Conservation (phyloP, 2,113 vertebrate genomes). For the Tachysurus vachellii region DNA sequence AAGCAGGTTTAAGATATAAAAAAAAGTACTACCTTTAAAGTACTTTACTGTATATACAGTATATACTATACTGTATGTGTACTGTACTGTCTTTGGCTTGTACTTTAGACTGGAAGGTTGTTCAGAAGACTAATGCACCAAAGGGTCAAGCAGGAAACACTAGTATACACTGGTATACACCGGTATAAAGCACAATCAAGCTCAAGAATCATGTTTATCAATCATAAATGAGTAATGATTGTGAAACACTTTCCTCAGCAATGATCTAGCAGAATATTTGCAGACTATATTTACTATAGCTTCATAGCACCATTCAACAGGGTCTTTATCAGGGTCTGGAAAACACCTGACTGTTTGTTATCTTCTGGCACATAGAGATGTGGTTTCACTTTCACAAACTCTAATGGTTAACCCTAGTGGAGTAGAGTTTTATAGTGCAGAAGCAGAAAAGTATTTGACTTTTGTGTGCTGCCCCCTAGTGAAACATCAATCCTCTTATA, state of each 20-base stretch:
- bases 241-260: not conserved
- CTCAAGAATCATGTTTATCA: not conserved
- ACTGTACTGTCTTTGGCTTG: not conserved
- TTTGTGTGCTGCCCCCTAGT: conserved; percentile 76
- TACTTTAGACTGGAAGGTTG: not conserved
- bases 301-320: not conserved
- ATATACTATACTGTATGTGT: conserved; percentile 27
- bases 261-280: not conserved
- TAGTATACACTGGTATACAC: not conserved
- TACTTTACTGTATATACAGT: not conserved
- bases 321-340: not conserved
- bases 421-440: not conserved
- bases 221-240: not conserved
- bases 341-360: too few relatives aligned
- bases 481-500: conserved; percentile 32
- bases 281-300: not conserved
- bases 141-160: not conserved
- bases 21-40: not conserved
- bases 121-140: not conserved
- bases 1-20: too few relatives aligned
- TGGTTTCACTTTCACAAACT: not conserved
- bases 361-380: not conserved
- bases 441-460: conserved; percentile 36
- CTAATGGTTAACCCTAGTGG: not conserved
- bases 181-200: not conserved